Conservation (phyloP, 2,888 invertebrate genomes). For the Pyrochroa serraticornis region DNA sequence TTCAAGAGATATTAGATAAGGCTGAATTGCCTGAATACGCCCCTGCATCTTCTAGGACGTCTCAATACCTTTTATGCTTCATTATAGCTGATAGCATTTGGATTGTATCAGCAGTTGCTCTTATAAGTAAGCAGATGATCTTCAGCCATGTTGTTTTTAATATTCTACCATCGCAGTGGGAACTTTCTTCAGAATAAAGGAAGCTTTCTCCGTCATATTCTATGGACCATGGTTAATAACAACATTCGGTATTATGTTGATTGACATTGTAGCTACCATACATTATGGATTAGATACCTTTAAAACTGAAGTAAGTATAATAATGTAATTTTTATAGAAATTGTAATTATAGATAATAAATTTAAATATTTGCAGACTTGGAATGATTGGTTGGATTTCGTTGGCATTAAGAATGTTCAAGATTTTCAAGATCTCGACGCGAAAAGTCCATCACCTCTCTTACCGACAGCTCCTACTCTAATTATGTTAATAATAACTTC, state of each 20-base stretch:
- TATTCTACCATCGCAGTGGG: slow-evolving; percentile 39
- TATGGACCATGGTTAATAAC: slow-evolving; percentile 57
- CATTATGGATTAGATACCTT: slow-evolving; percentile 56
- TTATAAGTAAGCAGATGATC: slow-evolving; percentile 41
- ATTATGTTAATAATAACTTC: slow-evolving; percentile 36
- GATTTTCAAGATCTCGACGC: slow-evolving; percentile 37
- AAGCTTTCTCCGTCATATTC: slow-evolving; percentile 36
- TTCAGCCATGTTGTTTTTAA: background rate
- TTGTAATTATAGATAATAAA: background rate
- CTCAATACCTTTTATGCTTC: slow-evolving; percentile 35
- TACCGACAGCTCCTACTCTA: slow-evolving; percentile 37
- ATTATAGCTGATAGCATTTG: slow-evolving; percentile 44
- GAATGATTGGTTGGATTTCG: slow-evolving; percentile 43
- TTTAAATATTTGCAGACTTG: slow-evolving; percentile 37
- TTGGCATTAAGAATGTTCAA: slow-evolving; percentile 40
- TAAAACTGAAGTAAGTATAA: slow-evolving; percentile 52
- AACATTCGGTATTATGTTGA: slow-evolving; percentile 49
- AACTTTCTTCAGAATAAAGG: slow-evolving; percentile 38
- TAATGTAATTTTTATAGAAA: background rate
- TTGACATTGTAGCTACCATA: slow-evolving; percentile 58
- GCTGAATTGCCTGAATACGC: slow-evolving; percentile 36
- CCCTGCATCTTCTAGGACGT: slow-evolving; percentile 31
- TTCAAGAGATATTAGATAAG: slow-evolving; percentile 32
- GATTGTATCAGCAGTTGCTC: slow-evolving; percentile 44
- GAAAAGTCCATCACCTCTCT: slow-evolving; percentile 23